phyloP scores from a whole-genome alignment of 30 jellyfish, hydroid and myxozoan genomes.

The Aurelia sp. region DNA sequence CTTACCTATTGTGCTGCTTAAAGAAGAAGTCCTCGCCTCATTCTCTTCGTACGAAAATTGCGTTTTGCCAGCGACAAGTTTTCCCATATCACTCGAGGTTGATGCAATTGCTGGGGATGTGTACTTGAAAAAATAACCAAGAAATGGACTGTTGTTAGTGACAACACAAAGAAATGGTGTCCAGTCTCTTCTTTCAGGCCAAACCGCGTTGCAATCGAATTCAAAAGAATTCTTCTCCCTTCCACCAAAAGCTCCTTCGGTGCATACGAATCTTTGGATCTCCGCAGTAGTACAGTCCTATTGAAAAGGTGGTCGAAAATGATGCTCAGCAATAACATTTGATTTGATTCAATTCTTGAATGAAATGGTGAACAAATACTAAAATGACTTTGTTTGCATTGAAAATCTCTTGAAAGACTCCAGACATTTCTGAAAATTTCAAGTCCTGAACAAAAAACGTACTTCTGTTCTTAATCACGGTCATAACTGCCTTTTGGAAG shows the following conservation, averaged over 20 bases:
- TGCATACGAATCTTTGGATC: constrained; percentile 36
- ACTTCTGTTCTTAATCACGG: too few relatives aligned
- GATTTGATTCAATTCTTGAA: too few relatives aligned
- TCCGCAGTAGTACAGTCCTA: constrained; percentile 69
- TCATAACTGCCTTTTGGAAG: too few relatives aligned
- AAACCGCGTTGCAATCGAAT: constrained; percentile 61
- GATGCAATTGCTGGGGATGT: constrained; percentile 64
- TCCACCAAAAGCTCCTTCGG: constrained; percentile 67
- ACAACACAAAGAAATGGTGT: constrained; percentile 72
- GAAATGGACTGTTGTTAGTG: constrained; percentile 76
- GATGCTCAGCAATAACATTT: not conserved
- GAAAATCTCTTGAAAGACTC: too few relatives aligned
- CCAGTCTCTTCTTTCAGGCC: constrained; percentile 83
- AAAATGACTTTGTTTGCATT: too few relatives aligned
- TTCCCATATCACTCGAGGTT: constrained; percentile 14
- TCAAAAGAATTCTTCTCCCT: constrained; percentile 43
- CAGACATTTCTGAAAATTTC: too few relatives aligned
- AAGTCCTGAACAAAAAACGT: too few relatives aligned
- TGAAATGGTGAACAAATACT: too few relatives aligned
- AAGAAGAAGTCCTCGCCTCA: constrained; percentile 31
- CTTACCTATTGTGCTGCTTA: constrained; percentile 39
- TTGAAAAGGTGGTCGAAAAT: not conserved
- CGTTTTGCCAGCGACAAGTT: constrained; percentile 24
- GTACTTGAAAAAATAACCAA: constrained; percentile 61
- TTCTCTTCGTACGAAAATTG: constrained; percentile 42